Base-by-base conservation (phyloP, 2,888 invertebrate genomes). In the Cephus runcator region DNA sequence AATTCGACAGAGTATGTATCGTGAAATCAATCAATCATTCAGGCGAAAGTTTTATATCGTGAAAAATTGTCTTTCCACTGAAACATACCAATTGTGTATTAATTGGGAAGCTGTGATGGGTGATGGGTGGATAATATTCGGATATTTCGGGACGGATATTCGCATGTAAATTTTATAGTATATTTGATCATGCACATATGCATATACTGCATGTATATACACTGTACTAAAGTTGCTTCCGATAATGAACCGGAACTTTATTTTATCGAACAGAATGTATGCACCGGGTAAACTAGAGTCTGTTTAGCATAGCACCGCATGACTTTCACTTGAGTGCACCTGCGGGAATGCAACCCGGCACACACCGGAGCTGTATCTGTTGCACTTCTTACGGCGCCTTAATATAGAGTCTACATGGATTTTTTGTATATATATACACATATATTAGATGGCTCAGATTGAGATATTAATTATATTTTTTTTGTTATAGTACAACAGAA, bases 401-500 rank as follows among this genome's bases (percentile, higher is more conserved):
- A 6, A 56, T 56, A 56, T 56, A 56, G 23, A 15, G 23, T 9
- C 23, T 56, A 9, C 0, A 56, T 15, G 56, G 9, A 9, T 9
- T 9, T 23, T 56, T 23, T 15, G 15, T 40, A 9, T 56, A 1
- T 1, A 34, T 34, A 34, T 35, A 11, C 11, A 23, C 6, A 23
- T 56, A 56, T 56, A 23, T 23, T 56, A 23, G 9, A 23, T 23
- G 9, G 56, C 2, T 56, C 56, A 9, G 23, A 23, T 23, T 23
- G 56, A 2, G 23, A 56, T 12, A 33, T 71, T 73, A 73, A 71
- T 73, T 68, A 40, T 36, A 56, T 34, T 75, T 74, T 69, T 76
- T 80, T 81, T 79, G 89, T 93, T 92, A 56, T 93, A 97, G 97
- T 97, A 97, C 91, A 97, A 97, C 92, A 94, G 97, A 74, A 92